Evolutionary conservation across 53 echinoderm and acorn worm species (phyloP).

Genomic region (Stichopus horrens): DNA sequence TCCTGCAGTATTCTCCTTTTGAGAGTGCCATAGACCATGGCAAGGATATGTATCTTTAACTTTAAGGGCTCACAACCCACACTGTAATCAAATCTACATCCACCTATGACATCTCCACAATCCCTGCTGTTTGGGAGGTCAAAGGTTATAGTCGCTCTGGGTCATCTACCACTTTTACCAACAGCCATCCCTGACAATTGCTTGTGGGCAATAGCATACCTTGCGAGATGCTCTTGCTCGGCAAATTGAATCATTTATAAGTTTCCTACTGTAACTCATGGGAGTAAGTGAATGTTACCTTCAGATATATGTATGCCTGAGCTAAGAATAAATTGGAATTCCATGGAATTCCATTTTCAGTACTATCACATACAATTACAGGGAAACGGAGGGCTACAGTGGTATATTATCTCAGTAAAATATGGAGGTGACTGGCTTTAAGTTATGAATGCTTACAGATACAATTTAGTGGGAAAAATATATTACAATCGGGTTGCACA

Average conservation of each 20-base stretch:
- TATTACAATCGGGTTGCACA: no score
- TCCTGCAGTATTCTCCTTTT: conserved; percentile 10
- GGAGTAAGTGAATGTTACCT: no score
- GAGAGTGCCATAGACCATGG: background rate
- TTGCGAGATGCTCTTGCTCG: background rate
- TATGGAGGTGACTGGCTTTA: no score
- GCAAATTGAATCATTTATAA: background rate
- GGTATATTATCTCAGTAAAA: no score
- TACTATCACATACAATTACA: no score
- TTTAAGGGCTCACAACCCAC: background rate
- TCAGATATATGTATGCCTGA: no score
- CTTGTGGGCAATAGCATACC: conserved; percentile 18
- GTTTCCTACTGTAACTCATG: no score
- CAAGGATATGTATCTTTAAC: background rate
- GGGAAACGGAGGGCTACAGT: no score
- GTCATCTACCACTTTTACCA: background rate
- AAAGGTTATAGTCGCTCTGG: conserved; percentile 28
- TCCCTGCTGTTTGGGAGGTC: conserved; percentile 35
- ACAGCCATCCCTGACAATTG: background rate
- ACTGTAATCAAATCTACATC: conserved; percentile 36
- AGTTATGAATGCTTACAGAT: no score
- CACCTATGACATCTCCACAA: conserved; percentile 25
- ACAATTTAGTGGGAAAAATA: no score
- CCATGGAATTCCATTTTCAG: no score
- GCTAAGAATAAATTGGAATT: no score